Evolutionary conservation across 2,113 vertebrate species (phyloP).

Genomic region (Oreochromis spilurus): DNA sequence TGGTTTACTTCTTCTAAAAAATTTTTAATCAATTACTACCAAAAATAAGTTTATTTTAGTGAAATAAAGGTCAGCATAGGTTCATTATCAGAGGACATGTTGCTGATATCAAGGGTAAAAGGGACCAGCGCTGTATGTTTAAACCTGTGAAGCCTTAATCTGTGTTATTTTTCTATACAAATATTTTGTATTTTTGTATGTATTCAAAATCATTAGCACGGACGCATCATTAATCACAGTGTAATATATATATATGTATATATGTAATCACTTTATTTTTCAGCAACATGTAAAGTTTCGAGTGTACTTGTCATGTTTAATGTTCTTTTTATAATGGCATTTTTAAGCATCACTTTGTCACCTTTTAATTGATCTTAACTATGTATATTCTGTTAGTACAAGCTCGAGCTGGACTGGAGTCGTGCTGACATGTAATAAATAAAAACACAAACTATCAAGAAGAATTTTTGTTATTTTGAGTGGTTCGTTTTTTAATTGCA

Average conservation of each 20-base stretch:
- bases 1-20: background rate
- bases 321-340: background rate
- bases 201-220: no score
- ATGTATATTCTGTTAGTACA: background rate
- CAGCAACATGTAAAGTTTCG: background rate
- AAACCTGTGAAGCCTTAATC: background rate
- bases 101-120: background rate
- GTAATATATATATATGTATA: background rate
- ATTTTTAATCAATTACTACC: background rate
- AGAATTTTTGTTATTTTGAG: background rate
- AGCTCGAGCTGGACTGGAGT: background rate
- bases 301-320: background rate
- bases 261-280: background rate
- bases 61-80: background rate
- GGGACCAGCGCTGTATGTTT: background rate
- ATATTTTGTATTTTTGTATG: no score
- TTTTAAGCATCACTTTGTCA: background rate
- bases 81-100: background rate
- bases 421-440: background rate
- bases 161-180: no score
- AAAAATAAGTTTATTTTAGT: background rate
- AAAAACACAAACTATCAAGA: background rate
- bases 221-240: accelerated
- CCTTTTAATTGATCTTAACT: background rate
- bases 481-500: background rate